Evolutionary conservation across 2,113 vertebrate species (phyloP), one percentile per base, ranked within the genome.

Genomic region (Parotia lawesii): DNA sequence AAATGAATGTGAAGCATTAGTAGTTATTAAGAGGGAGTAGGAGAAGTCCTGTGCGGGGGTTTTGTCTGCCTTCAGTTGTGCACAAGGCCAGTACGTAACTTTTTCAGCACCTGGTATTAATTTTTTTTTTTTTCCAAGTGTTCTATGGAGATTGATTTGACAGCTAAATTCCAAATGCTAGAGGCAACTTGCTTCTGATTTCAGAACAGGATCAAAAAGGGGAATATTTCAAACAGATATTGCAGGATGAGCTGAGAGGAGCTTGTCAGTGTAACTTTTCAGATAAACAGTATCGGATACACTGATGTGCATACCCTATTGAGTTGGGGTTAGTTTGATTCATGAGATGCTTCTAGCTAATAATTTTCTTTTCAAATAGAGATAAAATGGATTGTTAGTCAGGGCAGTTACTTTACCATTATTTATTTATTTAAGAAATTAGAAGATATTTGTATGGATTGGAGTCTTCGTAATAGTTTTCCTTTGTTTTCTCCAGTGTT

Each of bases 331-430:
- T 91, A 50, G 58, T 95, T 93, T 96, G 93, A 96, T 89, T 95
- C 83, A 50, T 92, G 27, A 92, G 95, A 85, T 92, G 75, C 85
- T 96, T 97, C 95, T 86, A 93, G 75, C 90, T 97, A 94, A 81
- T 96, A 90, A n/a, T 88, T 92, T 79, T 74, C 4, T 65, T 96
- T 91, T 93, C 70, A 97, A 97, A 93, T 77, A 69, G 18, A 90
- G 87, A 90, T 81, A 90, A 91, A 81, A 86, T 82, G 64, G 75
- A 73, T 96, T 94, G 72, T 86, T 96, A 80, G 85, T 95, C 86
- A 95, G 96, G 94, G 73, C 90, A 91, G 76, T 94, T 95, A 70
- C 74, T 95, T 83, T 81, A 38, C 23, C 12, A 5, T 50, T 60
- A 54, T 40, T 56, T 85, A 35, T 73, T 77, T 77, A 18, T 76